Evolutionary conservation across 2,797 vertebrate species (phyloP).

Genomic region (Pyrocephalus nanus): DNA sequence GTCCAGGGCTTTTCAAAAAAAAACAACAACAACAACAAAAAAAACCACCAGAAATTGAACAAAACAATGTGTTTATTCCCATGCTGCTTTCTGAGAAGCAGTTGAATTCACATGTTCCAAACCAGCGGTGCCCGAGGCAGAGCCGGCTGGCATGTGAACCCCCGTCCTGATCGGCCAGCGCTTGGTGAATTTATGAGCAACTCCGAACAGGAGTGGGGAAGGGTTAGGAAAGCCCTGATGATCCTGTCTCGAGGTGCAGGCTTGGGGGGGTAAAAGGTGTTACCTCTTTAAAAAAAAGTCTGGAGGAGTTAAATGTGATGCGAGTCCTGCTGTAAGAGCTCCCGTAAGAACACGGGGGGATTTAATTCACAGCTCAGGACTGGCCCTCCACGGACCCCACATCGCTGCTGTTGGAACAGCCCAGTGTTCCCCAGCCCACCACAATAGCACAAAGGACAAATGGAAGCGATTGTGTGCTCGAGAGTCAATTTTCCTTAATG

Average conservation of each 20-base stretch:
- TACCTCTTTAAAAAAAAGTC: not conserved
- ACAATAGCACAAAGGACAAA: slow-evolving; percentile 30
- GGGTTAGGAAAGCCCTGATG: slow-evolving; percentile 4
- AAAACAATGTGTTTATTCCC: slow-evolving; percentile 69
- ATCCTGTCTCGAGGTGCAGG: not conserved
- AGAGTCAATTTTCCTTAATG: not conserved
- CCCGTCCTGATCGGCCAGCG: not conserved
- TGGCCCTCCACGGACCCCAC: not conserved
- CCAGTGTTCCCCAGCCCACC: not conserved
- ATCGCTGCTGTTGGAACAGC: not conserved
- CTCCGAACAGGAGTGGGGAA: slow-evolving; percentile 21
- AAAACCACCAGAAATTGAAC: slow-evolving; percentile 52
- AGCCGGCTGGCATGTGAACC: slow-evolving; percentile 20
- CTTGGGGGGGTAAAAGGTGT: not conserved
- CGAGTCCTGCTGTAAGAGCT: not conserved
- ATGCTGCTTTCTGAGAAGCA: slow-evolving; percentile 68
- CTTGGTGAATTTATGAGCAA: slow-evolving; percentile 28
- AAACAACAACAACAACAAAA: not conserved
- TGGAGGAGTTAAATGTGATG: not conserved
- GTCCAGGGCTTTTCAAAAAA: not conserved
- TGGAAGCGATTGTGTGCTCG: slow-evolving; percentile 21
- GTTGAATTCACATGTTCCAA: slow-evolving; percentile 62
- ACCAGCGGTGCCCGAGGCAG: slow-evolving; percentile 49
- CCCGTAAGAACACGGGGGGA: not conserved
- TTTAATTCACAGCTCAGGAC: not conserved